Conservation (phyloP, 2,888 invertebrate genomes). For the Cryptocephalus primarius region DNA sequence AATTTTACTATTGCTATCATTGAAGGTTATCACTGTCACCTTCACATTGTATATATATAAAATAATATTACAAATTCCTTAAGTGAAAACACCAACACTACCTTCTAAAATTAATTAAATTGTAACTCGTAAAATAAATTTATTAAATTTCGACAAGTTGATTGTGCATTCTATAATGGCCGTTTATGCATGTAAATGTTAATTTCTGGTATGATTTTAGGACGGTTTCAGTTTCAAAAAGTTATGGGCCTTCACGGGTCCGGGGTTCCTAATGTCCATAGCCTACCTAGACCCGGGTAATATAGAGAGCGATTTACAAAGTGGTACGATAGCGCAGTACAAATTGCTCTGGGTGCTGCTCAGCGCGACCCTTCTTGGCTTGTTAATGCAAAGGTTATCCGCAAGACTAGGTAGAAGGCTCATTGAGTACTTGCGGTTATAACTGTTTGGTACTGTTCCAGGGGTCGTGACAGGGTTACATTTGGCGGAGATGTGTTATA, state of each 20-base stretch:
- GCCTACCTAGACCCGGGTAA: constrained; percentile 88
- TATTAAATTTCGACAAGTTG: too few species aligned
- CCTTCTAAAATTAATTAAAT: too few species aligned
- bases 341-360: constrained; percentile 76
- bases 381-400: constrained; percentile 67
- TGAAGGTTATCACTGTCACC: too few species aligned
- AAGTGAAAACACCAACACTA: too few species aligned
- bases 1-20: too few species aligned
- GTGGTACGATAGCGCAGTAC: constrained; percentile 68
- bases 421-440: neutral
- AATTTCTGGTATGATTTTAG: constrained; percentile 33
- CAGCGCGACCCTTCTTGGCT: constrained; percentile 70
- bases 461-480: constrained; percentile 68
- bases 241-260: constrained; percentile 86
- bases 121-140: too few species aligned
- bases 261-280: constrained; percentile 86
- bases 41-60: too few species aligned
- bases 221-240: constrained; percentile 66
- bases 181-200: constrained; percentile 1
- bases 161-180: neutral
- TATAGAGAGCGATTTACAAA: constrained; percentile 82
- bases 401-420: constrained; percentile 53
- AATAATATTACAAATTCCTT: too few species aligned
- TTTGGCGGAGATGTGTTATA: constrained; percentile 69
- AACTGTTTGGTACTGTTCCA: constrained; percentile 12